These are phyloP conservation scores for Otus scops DNA, from an alignment of 2,797 vertebrate species.

Conservation along the genomic window DNA sequence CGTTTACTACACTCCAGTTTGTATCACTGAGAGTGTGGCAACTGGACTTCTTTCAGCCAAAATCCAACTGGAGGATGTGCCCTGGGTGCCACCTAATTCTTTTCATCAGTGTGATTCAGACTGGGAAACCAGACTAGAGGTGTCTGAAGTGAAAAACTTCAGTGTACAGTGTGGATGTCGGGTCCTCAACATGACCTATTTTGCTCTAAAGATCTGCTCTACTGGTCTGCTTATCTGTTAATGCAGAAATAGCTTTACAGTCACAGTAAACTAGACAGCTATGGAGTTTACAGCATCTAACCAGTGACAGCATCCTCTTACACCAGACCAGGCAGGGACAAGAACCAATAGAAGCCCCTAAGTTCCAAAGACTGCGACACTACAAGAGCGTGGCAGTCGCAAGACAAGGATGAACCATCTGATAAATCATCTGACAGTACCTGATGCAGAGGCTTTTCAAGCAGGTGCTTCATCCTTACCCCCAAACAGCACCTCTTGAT, in stretches of 20 bases:
- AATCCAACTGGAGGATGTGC: background rate
- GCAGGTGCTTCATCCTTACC: background rate
- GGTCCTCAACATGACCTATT: background rate
- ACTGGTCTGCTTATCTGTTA: background rate
- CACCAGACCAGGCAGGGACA: background rate
- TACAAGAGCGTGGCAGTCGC: fast-evolving
- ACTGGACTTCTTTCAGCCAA: background rate
- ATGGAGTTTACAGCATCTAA: background rate
- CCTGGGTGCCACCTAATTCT: background rate
- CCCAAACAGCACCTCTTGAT: background rate
- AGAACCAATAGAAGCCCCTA: fast-evolving
- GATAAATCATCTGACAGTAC: background rate
- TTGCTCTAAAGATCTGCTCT: background rate
- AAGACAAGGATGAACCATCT: background rate
- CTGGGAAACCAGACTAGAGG: background rate
- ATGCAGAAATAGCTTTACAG: background rate
- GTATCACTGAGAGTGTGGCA: background rate
- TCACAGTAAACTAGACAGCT: background rate
- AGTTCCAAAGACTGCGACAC: background rate
- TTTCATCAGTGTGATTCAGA: background rate
- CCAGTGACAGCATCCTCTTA: background rate
- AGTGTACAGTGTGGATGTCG: background rate
- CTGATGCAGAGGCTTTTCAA: background rate
- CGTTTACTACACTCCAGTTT: background rate
- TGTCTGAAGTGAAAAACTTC: background rate